Percentiles rank a stretch among this genome's conserved stretches.
phyloP scores from a whole-genome alignment of 2,113 vertebrate genomes.

The Phocoena sinus region DNA sequence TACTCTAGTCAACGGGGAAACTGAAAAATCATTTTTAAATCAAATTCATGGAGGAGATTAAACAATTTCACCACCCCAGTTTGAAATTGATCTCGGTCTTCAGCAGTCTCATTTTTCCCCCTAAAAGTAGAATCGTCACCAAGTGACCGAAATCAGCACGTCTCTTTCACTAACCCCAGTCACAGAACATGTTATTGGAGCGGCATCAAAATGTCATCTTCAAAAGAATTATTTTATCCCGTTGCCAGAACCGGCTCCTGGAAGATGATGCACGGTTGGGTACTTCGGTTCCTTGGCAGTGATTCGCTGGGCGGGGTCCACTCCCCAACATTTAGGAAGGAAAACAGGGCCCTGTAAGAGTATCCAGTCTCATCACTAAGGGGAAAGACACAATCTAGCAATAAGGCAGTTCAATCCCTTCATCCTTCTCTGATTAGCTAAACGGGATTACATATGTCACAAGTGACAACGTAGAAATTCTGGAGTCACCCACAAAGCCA shows the following conservation, averaged over 20 bases:
- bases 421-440: not conserved
- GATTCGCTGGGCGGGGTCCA: not conserved
- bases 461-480: not conserved
- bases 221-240: not conserved
- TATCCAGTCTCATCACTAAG: not conserved
- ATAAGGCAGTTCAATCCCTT: not conserved
- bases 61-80: not conserved
- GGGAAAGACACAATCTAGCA: not conserved
- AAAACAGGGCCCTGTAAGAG: not conserved
- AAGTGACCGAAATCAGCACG: not conserved
- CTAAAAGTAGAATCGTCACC: not conserved
- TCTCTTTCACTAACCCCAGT: not conserved
- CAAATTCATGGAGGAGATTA: not conserved
- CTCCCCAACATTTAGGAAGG: not conserved
- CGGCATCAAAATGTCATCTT: not conserved
- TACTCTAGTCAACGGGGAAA: not conserved
- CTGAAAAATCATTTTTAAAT: not conserved
- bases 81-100: not conserved
- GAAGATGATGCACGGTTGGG: not conserved
- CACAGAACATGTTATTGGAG: not conserved
- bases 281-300: not conserved
- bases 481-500: not conserved
- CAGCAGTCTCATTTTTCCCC: not conserved
- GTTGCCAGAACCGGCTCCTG: not conserved
- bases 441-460: not conserved